Percentiles rank a stretch among this genome's conserved stretches.
phyloP scores from a whole-genome alignment of 2,113 vertebrate genomes.

The Gobiocypris rarus region DNA sequence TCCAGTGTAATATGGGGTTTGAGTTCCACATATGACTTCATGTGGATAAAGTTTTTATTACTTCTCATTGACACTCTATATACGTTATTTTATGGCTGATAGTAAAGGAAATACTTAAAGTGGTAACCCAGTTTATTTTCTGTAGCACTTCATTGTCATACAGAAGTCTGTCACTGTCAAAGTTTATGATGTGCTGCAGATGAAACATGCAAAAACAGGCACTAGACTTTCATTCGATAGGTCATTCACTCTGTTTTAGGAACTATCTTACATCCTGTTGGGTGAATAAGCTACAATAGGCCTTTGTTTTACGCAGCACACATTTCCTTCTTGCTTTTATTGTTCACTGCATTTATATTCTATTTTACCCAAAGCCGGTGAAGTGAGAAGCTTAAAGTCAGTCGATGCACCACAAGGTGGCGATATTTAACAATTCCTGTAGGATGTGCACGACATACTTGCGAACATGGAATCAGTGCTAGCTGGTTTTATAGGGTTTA shows the following conservation, averaged over 20 bases:
- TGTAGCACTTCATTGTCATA: neutral
- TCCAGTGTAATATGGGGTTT: no score
- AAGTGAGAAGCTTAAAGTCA: neutral
- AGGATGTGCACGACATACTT: neutral
- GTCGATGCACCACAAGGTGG: conserved; percentile 62
- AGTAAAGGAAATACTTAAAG: neutral
- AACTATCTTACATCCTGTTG: conserved; percentile 22
- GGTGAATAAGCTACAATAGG: conserved; percentile 3
- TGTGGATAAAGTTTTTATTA: no score
- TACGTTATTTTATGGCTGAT: neutral
- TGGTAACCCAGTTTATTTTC: neutral
- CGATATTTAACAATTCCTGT: conserved; percentile 33
- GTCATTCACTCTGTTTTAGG: conserved; percentile 11
- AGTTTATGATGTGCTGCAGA: neutral
- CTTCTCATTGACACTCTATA: no score
- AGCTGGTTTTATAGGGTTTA: neutral
- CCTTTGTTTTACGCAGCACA: conserved; percentile 23
- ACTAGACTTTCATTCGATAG: neutral
- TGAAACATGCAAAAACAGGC: neutral
- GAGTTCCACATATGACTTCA: no score
- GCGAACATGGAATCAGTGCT: neutral
- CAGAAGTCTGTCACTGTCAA: neutral
- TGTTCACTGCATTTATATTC: neutral
- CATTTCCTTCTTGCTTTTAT: conserved; percentile 22
- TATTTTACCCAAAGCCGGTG: neutral